phyloP scores from a whole-genome alignment of 2,797 vertebrate species.

The Mus caroli region DNA sequence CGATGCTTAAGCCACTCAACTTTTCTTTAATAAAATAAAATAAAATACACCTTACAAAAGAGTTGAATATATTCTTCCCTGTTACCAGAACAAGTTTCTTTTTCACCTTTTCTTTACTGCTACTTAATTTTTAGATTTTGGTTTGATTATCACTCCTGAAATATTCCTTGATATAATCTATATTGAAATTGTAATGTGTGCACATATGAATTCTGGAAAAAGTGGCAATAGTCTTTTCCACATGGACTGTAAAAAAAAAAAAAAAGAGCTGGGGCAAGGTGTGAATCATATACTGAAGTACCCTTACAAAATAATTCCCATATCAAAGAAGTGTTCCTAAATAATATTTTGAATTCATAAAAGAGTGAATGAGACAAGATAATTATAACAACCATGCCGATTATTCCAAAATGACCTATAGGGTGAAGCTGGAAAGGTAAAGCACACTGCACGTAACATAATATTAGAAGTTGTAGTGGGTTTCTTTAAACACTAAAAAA shows the following conservation, averaged over 20 bases:
- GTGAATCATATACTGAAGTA: background rate
- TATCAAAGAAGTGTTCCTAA: background rate
- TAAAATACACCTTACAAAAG: background rate
- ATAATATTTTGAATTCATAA: conserved; percentile 8
- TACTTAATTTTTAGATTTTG: background rate
- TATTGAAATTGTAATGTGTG: background rate
- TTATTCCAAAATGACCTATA: background rate
- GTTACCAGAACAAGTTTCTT: background rate
- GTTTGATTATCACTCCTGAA: background rate
- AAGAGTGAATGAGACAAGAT: background rate
- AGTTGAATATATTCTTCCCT: background rate
- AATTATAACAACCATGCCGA: background rate
- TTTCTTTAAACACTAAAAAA: no score
- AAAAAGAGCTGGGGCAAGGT: background rate
- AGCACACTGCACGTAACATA: background rate
- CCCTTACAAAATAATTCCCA: background rate
- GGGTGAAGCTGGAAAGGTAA: background rate
- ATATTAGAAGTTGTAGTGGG: no score
- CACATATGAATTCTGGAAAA: background rate
- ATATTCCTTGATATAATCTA: background rate
- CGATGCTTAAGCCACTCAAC: conserved; percentile 8
- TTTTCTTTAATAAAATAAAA: background rate
- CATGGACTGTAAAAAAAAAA: background rate
- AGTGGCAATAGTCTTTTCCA: background rate
- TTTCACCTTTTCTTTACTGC: background rate